phyloP scores from a whole-genome alignment of 2,797 vertebrate genomes.

The Sebastes minor region DNA sequence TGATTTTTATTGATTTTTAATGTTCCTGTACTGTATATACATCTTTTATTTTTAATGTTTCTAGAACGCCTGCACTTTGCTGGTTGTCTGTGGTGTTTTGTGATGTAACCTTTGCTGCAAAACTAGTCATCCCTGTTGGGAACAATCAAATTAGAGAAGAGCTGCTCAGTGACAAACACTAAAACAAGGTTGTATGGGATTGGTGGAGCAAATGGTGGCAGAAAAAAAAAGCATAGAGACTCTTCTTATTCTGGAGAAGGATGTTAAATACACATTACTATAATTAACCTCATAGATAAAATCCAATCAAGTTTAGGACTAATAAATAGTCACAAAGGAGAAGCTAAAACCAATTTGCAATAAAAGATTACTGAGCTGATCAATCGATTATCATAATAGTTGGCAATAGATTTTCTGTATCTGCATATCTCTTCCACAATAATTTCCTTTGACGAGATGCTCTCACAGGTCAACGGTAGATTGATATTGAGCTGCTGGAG shows the following conservation, averaged over 20 bases:
- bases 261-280: not conserved
- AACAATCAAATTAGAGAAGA: conserved; percentile 9
- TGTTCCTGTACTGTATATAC: not conserved
- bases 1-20: conserved; percentile 36
- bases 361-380: not conserved
- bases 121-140: conserved; percentile 12
- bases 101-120: conserved; percentile 7
- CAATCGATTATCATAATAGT: not conserved
- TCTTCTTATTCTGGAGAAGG: not conserved
- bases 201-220: not conserved
- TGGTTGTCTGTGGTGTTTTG: not conserved
- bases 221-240: not conserved
- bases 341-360: not conserved
- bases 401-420: not conserved
- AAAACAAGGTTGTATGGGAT: not conserved
- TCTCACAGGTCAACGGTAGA: not conserved
- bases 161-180: not conserved
- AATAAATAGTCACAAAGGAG: not conserved
- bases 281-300: not conserved
- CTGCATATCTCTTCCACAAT: not conserved
- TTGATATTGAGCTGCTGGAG: conserved; percentile 30
- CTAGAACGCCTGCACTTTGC: not conserved
- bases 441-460: conserved; percentile 12
- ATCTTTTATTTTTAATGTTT: conserved; percentile 3
- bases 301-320: no score